Evolutionary conservation across 1,140 invertebrate species (phyloP), one percentile per base, ranked within the genome.

Genomic region (Vanessa atalanta): DNA sequence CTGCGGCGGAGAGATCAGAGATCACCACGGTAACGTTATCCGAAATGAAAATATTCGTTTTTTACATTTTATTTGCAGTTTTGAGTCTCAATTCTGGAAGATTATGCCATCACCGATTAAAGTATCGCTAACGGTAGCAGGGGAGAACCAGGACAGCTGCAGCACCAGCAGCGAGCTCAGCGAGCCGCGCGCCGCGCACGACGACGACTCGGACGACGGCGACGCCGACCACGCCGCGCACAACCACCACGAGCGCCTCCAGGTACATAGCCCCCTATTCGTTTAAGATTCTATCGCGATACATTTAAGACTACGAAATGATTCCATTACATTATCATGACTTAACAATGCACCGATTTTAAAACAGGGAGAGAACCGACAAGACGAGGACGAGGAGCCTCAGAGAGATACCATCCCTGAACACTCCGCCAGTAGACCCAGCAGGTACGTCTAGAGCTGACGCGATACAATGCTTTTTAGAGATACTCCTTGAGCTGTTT

Each of bases 1-100:
- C 92, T 99, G 99, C 94, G 96, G 97, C 16, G 98, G 98, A 15
- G 98, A 99, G 92, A 93, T 94, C 13, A 87, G 93, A 37, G 94
- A 95, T 76, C 84, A 86, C 63, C 85, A 92, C 71, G 93, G 94
- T 95, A 83, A 81, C 3, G 26, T 31, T 31, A 4, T 31, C 26
- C 26, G 3, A 31, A 31, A 31, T 31, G 1, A 1, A 31, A 31
- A 31, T 31, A 6, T 31, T 20, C 1, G 0, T 20, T 20, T 20
- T 20, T 20, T 20, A 31, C 26, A 31, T 4, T 31, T 31, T 3
- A 2, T 20, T 20, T 31, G 26, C 26, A 31, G 26, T 31, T 31
- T 31, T 50, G 0, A 50, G 12, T 50, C 48, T 12, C 7, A 11
- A 43, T 8, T 37, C 3, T 43, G 9, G 37, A 43, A 43, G 1